Base-by-base conservation (phyloP, 2,888 invertebrate species). In the Branchinecta sandiegonensis region DNA sequence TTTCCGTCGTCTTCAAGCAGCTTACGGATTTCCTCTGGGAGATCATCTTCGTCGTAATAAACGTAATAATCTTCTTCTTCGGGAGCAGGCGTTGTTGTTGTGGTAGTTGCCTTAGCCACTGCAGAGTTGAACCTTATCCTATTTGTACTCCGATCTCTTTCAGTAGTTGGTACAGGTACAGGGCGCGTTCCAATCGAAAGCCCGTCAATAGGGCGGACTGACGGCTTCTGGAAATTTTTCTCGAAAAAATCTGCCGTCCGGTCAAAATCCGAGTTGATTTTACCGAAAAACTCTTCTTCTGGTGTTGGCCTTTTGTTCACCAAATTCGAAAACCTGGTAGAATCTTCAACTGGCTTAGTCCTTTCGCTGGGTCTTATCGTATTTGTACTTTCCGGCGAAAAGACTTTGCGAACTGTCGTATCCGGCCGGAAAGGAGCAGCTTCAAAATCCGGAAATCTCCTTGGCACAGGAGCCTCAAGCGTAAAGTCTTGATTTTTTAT, bases 41-140 rank as follows among this genome's bases (percentile, higher is more conserved):
- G 63, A 23, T 56, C 63, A 8, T 56, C 63, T 56, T 56, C 63
- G 10, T 56, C 63, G 23, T 56, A 56, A 56, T 56, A 56, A 17
- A 56, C 63, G 23, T 56, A 56, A 56, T 56, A 56, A 56, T 56
- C 63, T 56, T 56, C 63, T 23, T 56, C 63, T 56, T 56, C 63
- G 9, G n/a, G 14, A 17, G 63, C n/a, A 56, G 23, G 10, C 10
- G 63, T 56, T n/a, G n/a, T 23, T 56, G 63, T 17, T 17, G 14
- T 56, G 10, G 9, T n/a, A 56, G n/a, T n/a, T 17, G 11, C 63
- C 14, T 56, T 56, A 10, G 63, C n/a, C 14, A 56, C 63, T 56
- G 8, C 63, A 17, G n/a, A n/a, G n/a, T 56, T 23, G 37, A 37
- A 37, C 37, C 37, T 37, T 37, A 37, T 37, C 23, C 23, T 56